Percentiles rank a stretch among this genome's conserved stretches.
These are phyloP conservation scores for Hycleus cichorii DNA, from an alignment of 1,140 invertebrate genomes.

Conservation along the genomic window DNA sequence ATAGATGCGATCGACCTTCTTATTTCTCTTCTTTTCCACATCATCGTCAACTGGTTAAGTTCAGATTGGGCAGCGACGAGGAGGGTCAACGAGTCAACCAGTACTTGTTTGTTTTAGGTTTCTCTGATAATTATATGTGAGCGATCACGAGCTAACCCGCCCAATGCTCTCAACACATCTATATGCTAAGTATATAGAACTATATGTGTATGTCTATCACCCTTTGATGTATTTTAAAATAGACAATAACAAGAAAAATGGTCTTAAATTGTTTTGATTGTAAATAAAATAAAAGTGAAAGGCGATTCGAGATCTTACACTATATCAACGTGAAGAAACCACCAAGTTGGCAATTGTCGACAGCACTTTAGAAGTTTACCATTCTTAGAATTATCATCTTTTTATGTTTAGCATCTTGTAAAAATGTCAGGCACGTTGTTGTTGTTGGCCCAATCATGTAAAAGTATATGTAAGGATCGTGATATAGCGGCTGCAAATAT, in stretches of 20 bases:
- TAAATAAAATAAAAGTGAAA: no score
- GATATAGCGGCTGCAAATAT: constrained; percentile 17
- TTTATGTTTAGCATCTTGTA: no score
- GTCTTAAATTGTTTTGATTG: no score
- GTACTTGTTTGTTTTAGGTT: constrained; percentile 40
- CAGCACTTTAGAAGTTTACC: no score
- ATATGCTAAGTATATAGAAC: constrained; percentile 20
- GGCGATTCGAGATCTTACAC: no score
- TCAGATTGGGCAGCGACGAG: constrained; percentile 18
- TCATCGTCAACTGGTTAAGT: constrained; percentile 8
- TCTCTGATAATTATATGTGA: constrained; percentile 38
- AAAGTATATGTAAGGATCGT: constrained; percentile 7
- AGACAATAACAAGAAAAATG: no score
- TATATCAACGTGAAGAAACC: no score
- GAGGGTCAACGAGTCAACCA: constrained; percentile 32
- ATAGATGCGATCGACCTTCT: background rate
- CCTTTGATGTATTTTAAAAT: no score
- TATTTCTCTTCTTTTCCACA: constrained; percentile 4
- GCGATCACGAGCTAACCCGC: constrained; percentile 33
- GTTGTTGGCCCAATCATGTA: background rate
- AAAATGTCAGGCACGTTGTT: no score
- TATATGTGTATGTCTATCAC: no score
- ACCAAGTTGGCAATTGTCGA: no score
- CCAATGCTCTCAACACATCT: constrained; percentile 32
- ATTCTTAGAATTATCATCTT: no score